Evolutionary conservation across 30 jellyfish, hydroid and myxozoan species (phyloP), one percentile per base, ranked within the genome.

Genomic region (Hydractinia symbiolongicarpus): DNA sequence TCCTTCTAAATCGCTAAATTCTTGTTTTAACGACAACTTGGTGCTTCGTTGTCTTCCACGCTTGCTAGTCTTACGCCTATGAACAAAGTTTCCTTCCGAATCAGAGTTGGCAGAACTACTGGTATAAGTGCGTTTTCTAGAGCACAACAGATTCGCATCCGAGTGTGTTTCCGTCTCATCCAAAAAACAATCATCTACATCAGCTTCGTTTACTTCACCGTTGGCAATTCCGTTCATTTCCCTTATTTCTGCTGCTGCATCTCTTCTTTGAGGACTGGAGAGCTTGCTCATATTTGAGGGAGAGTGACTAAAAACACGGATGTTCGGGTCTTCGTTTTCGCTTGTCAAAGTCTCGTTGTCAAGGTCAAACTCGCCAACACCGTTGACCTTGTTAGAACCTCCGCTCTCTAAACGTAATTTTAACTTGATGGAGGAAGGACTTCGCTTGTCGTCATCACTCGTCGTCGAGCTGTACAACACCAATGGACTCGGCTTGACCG

Each of bases 41-140:
- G 76, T 57, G 20, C 91, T 76, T 40, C 86, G 84, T 51, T 93
- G 86, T 50, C 98, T 86, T 20, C 99, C 99, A 10, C 96, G 81
- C 68, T 79, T 79, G 55, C 87, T 92, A 72, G 53, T 77, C 77
- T 77, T 77, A 9, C 85, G 85, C 77, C 66, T 53, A 44, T 55
- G 60, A 8, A 44, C 81, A 4, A 54, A 60, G 9, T 86, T 76
- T 7, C 95, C 83, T 54, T 94, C 99, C 19, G 94, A 82, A 69
- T 94, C 99, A 16, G 99, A 94, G 61, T 88, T 88, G 49, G 99
- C 99, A 6, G 99, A 94, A 78, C 99, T 94, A 71, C 99, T 85
- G 11, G 97, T 90, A 78, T 94, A 94, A 21, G 99, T 88, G 60
- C 99, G 84, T 66, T 94, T 89, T 50, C 99, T 82, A 13, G 96